Conservation (phyloP, 2,113 vertebrate species). For the Misgurnus mizolepis region DNA sequence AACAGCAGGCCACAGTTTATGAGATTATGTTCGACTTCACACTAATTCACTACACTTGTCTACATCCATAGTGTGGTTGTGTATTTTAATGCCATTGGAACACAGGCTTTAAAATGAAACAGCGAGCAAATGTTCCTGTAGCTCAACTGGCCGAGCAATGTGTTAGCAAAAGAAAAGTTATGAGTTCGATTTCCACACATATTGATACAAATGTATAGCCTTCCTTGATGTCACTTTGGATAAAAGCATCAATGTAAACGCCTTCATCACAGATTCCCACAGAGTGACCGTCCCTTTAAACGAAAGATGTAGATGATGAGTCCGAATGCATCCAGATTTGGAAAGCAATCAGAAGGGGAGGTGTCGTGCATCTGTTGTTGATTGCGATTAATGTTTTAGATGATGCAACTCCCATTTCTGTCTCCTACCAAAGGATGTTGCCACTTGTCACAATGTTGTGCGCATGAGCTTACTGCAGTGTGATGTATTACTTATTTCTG, state of each 20-base stretch:
- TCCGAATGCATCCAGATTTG: conserved; percentile 7
- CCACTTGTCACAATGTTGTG: not conserved
- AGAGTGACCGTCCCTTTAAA: not conserved
- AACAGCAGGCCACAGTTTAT: conserved; percentile 20
- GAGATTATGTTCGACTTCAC: conserved; percentile 11
- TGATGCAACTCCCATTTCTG: not conserved
- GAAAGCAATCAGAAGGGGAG: conserved; percentile 27
- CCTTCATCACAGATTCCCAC: not conserved
- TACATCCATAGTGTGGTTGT: conserved; percentile 4
- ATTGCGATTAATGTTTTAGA: conserved; percentile 23
- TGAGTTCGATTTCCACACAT: too few species aligned
- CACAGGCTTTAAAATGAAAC: not conserved
- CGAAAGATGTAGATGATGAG: not conserved
- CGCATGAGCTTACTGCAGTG: not conserved
- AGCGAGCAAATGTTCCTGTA: too few species aligned
- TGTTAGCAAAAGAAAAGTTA: too few species aligned
- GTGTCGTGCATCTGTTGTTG: not conserved
- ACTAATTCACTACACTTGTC: conserved; percentile 25
- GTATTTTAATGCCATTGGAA: not conserved
- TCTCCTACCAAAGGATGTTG: not conserved
- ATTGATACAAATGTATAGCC: too few species aligned
- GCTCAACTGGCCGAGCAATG: too few species aligned
- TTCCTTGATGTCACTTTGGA: too few species aligned
- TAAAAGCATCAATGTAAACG: not conserved
- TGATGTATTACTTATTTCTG: not conserved